Conservation (phyloP, 2,888 invertebrate genomes). For the Callyntrura sp. region DNA sequence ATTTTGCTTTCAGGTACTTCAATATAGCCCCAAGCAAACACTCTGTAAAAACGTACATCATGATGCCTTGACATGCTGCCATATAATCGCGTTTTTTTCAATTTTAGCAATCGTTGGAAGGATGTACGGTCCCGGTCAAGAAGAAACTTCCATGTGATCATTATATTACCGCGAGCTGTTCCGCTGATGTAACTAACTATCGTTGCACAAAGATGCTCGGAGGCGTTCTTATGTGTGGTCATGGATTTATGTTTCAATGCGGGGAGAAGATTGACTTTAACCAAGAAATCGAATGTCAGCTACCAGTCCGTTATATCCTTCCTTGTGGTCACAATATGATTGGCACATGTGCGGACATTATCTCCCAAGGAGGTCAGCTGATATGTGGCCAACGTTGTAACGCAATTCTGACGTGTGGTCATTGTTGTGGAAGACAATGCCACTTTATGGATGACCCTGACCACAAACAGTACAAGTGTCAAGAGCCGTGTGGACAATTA, state of each 20-base stretch:
- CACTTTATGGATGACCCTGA: conserved; percentile 36
- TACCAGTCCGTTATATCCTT: neutral
- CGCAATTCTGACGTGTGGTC: neutral
- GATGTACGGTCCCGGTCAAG: neutral
- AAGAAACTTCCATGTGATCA: conserved; percentile 18
- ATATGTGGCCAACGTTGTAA: neutral
- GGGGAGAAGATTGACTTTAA: conserved; percentile 3
- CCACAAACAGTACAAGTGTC: conserved; percentile 13
- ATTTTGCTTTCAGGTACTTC: conserved; percentile 28
- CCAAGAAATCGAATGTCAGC: neutral
- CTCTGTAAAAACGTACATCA: neutral
- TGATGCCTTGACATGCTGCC: neutral
- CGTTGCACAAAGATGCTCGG: neutral
- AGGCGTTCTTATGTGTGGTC: neutral
- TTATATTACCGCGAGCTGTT: neutral
- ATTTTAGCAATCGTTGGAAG: neutral
- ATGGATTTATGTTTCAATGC: neutral
- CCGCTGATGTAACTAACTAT: neutral
- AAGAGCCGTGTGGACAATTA: neutral
- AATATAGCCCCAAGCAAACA: neutral
- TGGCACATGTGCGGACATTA: neutral
- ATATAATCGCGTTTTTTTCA: neutral
- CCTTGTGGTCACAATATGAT: conserved; percentile 20
- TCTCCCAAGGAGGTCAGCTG: neutral
- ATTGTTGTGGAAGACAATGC: neutral